Percentiles rank a stretch among this genome's conserved stretches.
These are phyloP conservation scores for Corbicula japonica DNA, from an alignment of 2,888 invertebrate genomes.

Conservation along the genomic window DNA sequence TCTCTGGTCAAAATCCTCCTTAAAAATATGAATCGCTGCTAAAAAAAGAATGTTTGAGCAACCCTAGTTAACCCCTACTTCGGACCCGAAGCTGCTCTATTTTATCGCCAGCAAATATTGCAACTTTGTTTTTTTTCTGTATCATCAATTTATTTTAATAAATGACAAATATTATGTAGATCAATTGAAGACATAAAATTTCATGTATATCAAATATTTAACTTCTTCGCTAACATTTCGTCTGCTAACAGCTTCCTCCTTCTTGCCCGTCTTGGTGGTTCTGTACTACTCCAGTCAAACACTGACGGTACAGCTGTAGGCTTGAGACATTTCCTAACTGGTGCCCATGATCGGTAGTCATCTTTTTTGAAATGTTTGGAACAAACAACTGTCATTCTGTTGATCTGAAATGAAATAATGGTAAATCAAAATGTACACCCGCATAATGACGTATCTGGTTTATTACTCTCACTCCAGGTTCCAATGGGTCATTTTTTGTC, in stretches of 20 bases:
- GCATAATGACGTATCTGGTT: too few species aligned
- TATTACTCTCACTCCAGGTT: too few species aligned
- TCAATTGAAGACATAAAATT: not conserved
- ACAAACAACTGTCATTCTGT: conserved; percentile 24
- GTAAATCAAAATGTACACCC: too few species aligned
- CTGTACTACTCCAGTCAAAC: conserved; percentile 6
- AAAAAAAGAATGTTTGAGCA: too few species aligned
- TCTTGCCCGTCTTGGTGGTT: not conserved
- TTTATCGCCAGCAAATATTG: not conserved
- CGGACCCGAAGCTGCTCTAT: too few species aligned
- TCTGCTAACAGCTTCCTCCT: not conserved
- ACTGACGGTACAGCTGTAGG: not conserved
- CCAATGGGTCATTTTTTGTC: too few species aligned
- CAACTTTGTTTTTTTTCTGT: too few species aligned
- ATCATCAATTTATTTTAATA: not conserved
- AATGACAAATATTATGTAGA: not conserved
- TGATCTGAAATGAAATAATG: too few species aligned
- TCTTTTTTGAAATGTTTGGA: conserved; percentile 30
- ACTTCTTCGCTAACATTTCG: not conserved
- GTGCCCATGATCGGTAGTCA: conserved; percentile 18
- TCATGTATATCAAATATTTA: not conserved
- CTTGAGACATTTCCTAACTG: conserved; percentile 11
- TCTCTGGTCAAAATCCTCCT: too few species aligned
- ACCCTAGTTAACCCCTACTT: too few species aligned
- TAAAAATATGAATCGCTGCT: too few species aligned